Percentiles rank a stretch among this genome's conserved stretches.
phyloP scores from a whole-genome alignment of 2,797 vertebrate genomes.

The Bryconaethiops microstoma region DNA sequence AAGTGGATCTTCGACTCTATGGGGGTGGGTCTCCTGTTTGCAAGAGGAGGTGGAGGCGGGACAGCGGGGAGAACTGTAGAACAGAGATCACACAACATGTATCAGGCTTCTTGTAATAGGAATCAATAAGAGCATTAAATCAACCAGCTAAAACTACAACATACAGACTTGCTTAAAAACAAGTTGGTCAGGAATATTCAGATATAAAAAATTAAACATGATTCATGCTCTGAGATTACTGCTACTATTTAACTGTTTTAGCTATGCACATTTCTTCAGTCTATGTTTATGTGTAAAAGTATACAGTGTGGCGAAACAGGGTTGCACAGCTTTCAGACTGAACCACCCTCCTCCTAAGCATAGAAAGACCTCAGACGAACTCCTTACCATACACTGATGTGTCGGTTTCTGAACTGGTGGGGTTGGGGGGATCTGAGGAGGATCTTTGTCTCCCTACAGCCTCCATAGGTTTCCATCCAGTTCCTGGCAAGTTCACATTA shows the following conservation, averaged over 20 bases:
- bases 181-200: no score
- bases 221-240: no score
- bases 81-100: background rate
- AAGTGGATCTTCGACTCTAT: conserved; percentile 75
- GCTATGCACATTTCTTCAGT: no score
- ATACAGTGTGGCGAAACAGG: background rate
- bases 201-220: no score
- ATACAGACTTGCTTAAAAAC: no score
- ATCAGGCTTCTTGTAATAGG: background rate
- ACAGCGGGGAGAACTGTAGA: conserved; percentile 68
- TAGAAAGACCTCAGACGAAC: background rate
- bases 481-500: conserved; percentile 55
- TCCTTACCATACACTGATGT: conserved; percentile 87
- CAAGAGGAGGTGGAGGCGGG: conserved; percentile 67
- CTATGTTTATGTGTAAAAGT: no score
- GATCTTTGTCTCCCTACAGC: conserved; percentile 87
- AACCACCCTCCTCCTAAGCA: background rate
- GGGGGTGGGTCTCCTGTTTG: conserved; percentile 75
- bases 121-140: background rate
- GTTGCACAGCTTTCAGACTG: background rate
- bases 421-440: conserved; percentile 90
- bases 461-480: conserved; percentile 81
- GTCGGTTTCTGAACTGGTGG: conserved; percentile 84
- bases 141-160: background rate
- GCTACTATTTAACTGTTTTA: no score